Conservation (phyloP, 2,888 invertebrate species). For the Pristionchus arcanus region DNA sequence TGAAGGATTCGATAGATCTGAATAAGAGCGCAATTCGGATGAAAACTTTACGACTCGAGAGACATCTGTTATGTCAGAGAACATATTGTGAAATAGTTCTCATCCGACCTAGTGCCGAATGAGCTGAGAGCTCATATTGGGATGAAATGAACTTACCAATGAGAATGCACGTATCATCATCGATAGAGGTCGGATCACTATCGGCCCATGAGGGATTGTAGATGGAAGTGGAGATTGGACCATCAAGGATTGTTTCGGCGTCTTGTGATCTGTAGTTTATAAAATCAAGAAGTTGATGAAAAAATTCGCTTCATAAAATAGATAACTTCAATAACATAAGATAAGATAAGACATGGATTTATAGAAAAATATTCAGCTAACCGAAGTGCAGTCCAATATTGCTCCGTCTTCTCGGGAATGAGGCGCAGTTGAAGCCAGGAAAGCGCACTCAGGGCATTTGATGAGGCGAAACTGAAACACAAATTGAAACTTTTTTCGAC, state of each 20-base stretch:
- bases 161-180: background rate
- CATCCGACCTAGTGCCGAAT: too few relatives aligned
- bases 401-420: background rate
- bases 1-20: background rate
- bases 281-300: too few relatives aligned
- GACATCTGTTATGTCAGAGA: too few relatives aligned
- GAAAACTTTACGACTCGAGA: too few relatives aligned
- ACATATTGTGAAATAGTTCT: too few relatives aligned
- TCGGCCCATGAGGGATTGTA: constrained; percentile 49
- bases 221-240: background rate
- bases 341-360: too few relatives aligned
- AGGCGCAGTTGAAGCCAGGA: constrained; percentile 28
- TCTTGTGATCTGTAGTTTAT: background rate
- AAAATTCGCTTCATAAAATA: too few relatives aligned
- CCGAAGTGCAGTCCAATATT: background rate
- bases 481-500: too few relatives aligned
- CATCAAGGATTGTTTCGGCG: background rate
- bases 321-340: too few relatives aligned
- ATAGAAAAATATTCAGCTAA: too few relatives aligned
- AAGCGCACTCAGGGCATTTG: background rate
- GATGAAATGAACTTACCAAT: background rate
- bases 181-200: background rate
- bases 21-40: too few relatives aligned
- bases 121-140: too few relatives aligned
- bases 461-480: background rate